Evolutionary conservation across 2,797 vertebrate genomes (phyloP), one percentile per base, ranked within the genome.

Genomic region (Potorous gilbertii): DNA sequence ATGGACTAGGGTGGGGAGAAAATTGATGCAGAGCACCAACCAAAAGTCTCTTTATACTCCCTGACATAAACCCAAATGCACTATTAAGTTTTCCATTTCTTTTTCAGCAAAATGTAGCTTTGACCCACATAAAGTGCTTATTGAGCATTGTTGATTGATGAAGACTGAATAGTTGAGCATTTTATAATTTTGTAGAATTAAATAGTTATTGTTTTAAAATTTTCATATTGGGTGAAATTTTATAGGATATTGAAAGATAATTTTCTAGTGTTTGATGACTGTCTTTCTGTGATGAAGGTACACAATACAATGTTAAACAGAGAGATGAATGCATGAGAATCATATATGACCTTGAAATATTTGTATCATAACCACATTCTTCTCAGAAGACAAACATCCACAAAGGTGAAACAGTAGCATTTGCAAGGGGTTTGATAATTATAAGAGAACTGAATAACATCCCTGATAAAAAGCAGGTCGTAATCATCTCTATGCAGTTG

Each of bases 41-140:
- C 55, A 3, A 54, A 18, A 90, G 29, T 28, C 52, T 55, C 13
- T 90, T 56, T 90, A 93, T 91, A 89, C 94, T 6, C 6, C 12
- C 34, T 97, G 93, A n/a, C 56, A 92, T 90, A 66, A 93, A 21
- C 74, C 55, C 54, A 92, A 89, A 31, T 81, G 21, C 92, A 94
- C 87, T 96, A 93, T 95, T 93, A 94, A 95, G 92, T 95, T 95
- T 96, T 90, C 95, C 18, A 93, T 74, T 96, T 97, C 97, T 90
- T 29, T 18, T 93, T 96, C 55, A 46, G 9, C 11, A 81, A 81
- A 81, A 81, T 46, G 40, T 46, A 81, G 74, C 8, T 46, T 18
- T 27, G 21, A 81, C 2, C 24, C 66, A 46, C 18, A 81, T 11
- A 81, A 81, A 81, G 40, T 27, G 66, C 21, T 81, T 81, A 81